phyloP scores from a whole-genome alignment of 2,113 vertebrate genomes.

The Cranoglanis bouderius region DNA sequence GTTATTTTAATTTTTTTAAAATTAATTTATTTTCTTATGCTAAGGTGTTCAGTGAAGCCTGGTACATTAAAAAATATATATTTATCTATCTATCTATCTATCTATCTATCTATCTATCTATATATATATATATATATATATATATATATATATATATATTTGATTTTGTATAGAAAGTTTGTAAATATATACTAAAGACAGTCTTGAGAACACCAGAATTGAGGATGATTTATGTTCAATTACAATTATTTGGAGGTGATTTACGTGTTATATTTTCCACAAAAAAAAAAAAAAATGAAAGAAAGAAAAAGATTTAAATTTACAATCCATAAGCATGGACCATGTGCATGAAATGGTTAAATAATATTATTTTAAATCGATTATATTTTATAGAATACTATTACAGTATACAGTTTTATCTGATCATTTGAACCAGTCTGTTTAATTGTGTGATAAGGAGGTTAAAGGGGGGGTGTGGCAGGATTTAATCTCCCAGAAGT shows the following conservation, averaged over 20 bases:
- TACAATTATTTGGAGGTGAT: neutral
- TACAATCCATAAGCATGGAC: neutral
- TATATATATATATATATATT: too few relatives aligned
- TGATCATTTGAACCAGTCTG: neutral
- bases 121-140: too few relatives aligned
- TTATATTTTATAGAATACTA: neutral
- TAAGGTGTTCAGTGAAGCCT: too few relatives aligned
- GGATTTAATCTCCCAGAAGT: conserved; percentile 57
- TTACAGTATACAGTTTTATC: neutral
- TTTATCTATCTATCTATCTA: too few relatives aligned
- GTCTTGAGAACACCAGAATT: neutral
- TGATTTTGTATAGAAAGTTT: too few relatives aligned
- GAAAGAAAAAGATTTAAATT: neutral
- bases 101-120: too few relatives aligned
- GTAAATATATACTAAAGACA: too few relatives aligned
- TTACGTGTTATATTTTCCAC: neutral
- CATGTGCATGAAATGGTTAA: neutral
- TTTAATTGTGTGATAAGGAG: conserved; percentile 39
- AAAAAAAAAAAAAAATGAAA: neutral
- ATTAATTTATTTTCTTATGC: too few relatives aligned
- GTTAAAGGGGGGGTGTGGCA: conserved; percentile 43
- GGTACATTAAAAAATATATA: too few relatives aligned
- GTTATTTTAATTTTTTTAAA: too few relatives aligned
- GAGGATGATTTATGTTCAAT: neutral
- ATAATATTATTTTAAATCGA: neutral